phyloP scores from a whole-genome alignment of 2,888 invertebrate species.

The Chymomyza amoena region DNA sequence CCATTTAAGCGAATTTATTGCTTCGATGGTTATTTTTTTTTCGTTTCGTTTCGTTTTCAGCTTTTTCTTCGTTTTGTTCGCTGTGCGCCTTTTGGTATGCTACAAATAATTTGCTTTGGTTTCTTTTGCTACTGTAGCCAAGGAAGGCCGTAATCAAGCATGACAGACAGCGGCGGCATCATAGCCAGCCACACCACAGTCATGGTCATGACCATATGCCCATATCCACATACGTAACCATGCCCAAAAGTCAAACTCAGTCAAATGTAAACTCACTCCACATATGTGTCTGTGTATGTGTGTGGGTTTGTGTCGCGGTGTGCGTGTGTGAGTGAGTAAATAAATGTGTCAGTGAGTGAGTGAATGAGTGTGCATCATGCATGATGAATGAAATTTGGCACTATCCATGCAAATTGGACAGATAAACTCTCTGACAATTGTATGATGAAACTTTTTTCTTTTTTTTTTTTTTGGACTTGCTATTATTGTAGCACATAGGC shows the following conservation, averaged over 20 bases:
- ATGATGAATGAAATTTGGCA: slow-evolving; percentile 2
- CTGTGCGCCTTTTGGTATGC: background rate
- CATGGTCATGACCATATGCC: background rate
- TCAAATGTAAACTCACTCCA: background rate
- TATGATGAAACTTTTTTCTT: background rate
- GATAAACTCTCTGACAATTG: background rate
- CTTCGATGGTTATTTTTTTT: slow-evolving; percentile 36
- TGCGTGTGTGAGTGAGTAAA: background rate
- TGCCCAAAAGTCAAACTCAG: background rate
- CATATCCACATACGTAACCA: background rate
- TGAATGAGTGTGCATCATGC: background rate
- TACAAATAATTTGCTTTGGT: slow-evolving; percentile 2
- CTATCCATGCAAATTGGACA: background rate
- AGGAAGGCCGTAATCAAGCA: slow-evolving; percentile 9
- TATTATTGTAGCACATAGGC: no score
- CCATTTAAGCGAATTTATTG: slow-evolving; percentile 66
- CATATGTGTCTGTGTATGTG: background rate
- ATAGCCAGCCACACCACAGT: background rate
- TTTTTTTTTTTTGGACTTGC: no score
- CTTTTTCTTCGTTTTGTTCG: slow-evolving; percentile 3
- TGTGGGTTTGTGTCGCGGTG: background rate
- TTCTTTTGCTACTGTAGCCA: slow-evolving; percentile 1
- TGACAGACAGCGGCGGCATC: background rate
- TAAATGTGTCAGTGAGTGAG: background rate
- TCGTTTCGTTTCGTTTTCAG: background rate